These are phyloP conservation scores for Rhagoletis zephyria DNA, from an alignment of 1,140 invertebrate species.

Conservation along the genomic window DNA sequence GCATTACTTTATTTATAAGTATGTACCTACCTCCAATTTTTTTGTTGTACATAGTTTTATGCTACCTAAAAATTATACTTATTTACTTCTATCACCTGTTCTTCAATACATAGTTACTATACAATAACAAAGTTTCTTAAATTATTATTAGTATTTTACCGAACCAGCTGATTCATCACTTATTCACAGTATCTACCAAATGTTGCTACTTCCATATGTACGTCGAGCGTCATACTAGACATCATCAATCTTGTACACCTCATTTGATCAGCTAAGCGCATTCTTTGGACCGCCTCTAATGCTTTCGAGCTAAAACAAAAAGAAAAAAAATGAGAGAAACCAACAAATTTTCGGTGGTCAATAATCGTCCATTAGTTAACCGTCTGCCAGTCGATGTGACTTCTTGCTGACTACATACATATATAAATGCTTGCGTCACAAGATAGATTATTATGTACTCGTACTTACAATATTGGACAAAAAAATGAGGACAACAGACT, in stretches of 20 bases:
- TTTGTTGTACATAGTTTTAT: neutral
- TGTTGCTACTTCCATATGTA: neutral
- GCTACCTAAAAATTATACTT: neutral
- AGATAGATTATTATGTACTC: no score
- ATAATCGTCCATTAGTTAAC: slow-evolving; percentile 14
- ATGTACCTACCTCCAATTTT: neutral
- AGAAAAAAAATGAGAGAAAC: neutral
- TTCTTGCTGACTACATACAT: neutral
- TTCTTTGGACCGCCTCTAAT: neutral
- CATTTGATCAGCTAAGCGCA: neutral
- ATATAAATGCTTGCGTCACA: neutral
- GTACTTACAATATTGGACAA: neutral
- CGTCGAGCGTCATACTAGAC: slow-evolving; percentile 3
- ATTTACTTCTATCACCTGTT: neutral
- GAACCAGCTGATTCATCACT: slow-evolving; percentile 4
- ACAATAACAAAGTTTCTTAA: neutral
- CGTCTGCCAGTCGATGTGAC: neutral
- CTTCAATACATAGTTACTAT: neutral
- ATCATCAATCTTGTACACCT: slow-evolving; percentile 44
- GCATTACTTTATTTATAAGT: neutral
- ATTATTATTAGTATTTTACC: neutral
- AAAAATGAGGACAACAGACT: neutral
- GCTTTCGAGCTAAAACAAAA: neutral
- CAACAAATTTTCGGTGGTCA: neutral
- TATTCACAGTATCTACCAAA: neutral